Conservation (phyloP, 2,797 vertebrate species). For the Acrossocheilus fasciatus region DNA sequence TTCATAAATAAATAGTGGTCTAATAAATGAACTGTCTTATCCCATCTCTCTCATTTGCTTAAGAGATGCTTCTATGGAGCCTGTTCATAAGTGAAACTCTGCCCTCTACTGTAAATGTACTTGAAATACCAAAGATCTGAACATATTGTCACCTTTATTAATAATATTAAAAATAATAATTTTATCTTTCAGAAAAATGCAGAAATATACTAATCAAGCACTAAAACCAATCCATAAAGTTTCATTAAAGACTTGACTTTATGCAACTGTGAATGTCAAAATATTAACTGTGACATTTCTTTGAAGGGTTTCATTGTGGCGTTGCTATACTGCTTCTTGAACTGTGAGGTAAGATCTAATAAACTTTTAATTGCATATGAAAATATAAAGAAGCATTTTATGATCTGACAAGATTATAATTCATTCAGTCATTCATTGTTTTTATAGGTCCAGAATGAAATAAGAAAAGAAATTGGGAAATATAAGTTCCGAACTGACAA, state of each 20-base stretch:
- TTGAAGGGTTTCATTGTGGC: conserved; percentile 76
- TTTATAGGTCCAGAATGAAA: conserved; percentile 73
- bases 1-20: not conserved
- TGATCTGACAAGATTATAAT: not conserved
- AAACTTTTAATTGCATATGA: not conserved
- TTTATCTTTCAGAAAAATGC: not conserved
- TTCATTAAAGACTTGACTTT: not conserved
- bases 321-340: conserved; percentile 77
- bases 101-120: conserved; percentile 16
- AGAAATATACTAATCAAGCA: not conserved
- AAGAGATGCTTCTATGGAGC: not conserved
- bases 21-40: not conserved
- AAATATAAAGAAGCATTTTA: not conserved
- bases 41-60: not conserved
- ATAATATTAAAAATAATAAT: not conserved
- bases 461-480: conserved; percentile 69
- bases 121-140: not conserved
- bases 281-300: conserved; percentile 2
- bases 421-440: not conserved
- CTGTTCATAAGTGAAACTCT: not conserved
- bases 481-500: conserved; percentile 67
- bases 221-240: not conserved
- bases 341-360: conserved; percentile 69
- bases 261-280: not conserved
- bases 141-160: not conserved